Evolutionary conservation across 2,113 vertebrate genomes (phyloP).

Genomic region (Parus major): DNA sequence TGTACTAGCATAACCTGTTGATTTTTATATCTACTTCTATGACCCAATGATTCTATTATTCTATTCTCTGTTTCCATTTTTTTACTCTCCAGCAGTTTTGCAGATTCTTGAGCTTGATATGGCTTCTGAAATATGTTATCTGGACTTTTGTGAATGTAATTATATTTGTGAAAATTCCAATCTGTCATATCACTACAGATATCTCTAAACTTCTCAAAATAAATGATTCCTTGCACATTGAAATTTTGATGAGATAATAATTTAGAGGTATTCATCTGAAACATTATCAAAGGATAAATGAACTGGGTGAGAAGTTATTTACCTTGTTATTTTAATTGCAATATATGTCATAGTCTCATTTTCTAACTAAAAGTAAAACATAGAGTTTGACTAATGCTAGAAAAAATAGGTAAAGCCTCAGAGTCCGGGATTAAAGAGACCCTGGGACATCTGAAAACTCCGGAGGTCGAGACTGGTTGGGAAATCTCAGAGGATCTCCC

Average conservation of each 20-base stretch:
- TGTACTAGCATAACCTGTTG: background rate
- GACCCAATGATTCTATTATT: background rate
- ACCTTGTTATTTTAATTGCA: background rate
- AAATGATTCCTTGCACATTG: background rate
- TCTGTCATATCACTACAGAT: background rate
- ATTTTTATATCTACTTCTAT: background rate
- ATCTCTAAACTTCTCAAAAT: background rate
- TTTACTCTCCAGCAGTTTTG: background rate
- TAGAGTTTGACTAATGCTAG: background rate
- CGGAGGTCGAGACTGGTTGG: background rate
- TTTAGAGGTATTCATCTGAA: background rate
- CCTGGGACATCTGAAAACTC: background rate
- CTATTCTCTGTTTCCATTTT: background rate
- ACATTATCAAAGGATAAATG: background rate
- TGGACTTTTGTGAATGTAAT: background rate
- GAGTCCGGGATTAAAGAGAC: background rate
- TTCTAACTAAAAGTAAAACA: background rate
- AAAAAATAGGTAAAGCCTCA: background rate
- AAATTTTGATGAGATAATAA: background rate
- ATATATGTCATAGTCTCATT: background rate
- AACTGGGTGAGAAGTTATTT: background rate
- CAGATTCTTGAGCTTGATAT: background rate
- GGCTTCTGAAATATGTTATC: background rate
- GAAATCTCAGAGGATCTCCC: background rate
- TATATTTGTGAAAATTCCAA: background rate